Percentiles rank a stretch among this genome's conserved stretches.
phyloP scores from a whole-genome alignment of 2,113 vertebrate genomes.

The Sakesphorus luctuosus region DNA sequence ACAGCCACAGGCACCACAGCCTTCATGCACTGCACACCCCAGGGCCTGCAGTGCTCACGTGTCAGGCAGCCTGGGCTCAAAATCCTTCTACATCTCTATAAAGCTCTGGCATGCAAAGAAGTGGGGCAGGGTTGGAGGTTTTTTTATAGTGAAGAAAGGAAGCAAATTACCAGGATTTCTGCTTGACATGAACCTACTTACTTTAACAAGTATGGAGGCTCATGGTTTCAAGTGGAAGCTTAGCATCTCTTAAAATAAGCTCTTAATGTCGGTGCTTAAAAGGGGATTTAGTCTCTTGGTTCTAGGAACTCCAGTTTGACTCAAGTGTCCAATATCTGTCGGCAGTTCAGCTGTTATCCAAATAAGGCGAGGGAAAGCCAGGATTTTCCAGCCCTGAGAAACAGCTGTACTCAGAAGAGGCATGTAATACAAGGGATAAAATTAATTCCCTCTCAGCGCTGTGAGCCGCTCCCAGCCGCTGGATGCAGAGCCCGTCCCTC shows the following conservation, averaged over 20 bases:
- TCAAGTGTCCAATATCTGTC: conserved; percentile 39
- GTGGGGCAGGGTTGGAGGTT: background rate
- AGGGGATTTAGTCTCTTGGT: conserved; percentile 29
- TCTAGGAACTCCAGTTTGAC: conserved; percentile 49
- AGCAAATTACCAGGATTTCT: background rate
- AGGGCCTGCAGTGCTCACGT: background rate
- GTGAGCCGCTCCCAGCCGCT: background rate
- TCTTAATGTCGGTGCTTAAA: conserved; percentile 20
- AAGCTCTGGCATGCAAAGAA: background rate
- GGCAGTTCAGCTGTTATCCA: conserved; percentile 36
- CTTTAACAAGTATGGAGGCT: background rate
- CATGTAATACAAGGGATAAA: background rate
- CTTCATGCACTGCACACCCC: background rate
- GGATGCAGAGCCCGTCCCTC: accelerated
- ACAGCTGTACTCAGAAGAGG: conserved; percentile 34
- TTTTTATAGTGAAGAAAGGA: background rate
- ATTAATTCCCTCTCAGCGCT: background rate
- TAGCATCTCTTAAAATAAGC: conserved; percentile 65
- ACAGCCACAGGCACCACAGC: background rate
- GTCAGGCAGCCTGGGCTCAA: background rate
- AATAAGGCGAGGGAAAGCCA: conserved; percentile 42
- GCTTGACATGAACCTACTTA: background rate
- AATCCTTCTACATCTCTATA: background rate
- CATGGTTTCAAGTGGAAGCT: conserved; percentile 35
- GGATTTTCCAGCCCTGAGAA: conserved; percentile 58